Evolutionary conservation across 1,140 invertebrate species (phyloP), one percentile per base, ranked within the genome.

Genomic region (Temnothorax nylanderi): DNA sequence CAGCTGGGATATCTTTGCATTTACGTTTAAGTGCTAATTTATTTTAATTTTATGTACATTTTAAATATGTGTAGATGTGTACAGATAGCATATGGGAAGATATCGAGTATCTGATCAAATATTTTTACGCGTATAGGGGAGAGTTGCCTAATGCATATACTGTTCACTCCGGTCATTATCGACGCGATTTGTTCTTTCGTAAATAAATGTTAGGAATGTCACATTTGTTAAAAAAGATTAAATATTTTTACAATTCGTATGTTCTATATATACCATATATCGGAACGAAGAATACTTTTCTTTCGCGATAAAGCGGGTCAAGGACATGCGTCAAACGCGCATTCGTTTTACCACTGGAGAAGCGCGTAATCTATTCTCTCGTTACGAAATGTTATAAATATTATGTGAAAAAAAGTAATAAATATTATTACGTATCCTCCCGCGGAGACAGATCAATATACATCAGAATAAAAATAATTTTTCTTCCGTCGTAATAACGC

Each of bases 21-120:
- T 78, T 37, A 47, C 10, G 34, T 44, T 49, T 67, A 21, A 80
- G 13, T 32, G 18, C 32, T 34, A 62, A 80, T 16, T 49, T 18
- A 56, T 21, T 60, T 76, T 41, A 26, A 75, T 76, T 56, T 69
- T 56, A 56, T 10, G 21, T 32, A 62, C 32, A 51, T 51, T 34
- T 44, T 32, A 18, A 49, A 62, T 44, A 26, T 26, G 26, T 26
- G 26, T 26, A 26, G 26, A 26, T 26, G 7, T 32, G 58, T 65
- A n/a, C 21, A 18, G 7, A 11, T 26, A 13, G 16, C 26, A 51
- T 37, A 16, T 21, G 26, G 6, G 18, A 49, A 47, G n/a, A 18
- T 51, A 10, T 21, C 8, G 2, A 44, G 58, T 34, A 37, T 54
- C 1, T 11, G 10, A 74, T 56, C 4, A 41, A 67, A 67, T 41